Evolutionary conservation across 2,888 invertebrate genomes (phyloP).

Genomic region (Fissipunctia ypsillon): DNA sequence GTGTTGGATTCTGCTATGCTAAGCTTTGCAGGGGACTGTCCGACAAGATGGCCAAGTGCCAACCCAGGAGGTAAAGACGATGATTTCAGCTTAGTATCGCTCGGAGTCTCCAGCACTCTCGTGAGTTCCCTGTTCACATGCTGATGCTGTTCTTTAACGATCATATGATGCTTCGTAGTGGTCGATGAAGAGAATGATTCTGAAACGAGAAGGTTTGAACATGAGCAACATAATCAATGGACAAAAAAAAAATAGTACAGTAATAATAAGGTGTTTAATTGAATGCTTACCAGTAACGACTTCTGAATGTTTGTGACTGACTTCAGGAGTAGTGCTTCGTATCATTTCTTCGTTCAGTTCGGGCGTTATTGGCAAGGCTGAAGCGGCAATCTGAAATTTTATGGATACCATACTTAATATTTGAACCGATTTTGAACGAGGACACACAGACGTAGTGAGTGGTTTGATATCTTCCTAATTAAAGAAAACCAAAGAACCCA

Average conservation of each 20-base stretch:
- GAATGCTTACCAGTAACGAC: slow-evolving; percentile 85
- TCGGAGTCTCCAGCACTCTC: slow-evolving; percentile 83
- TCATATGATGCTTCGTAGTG: slow-evolving; percentile 85
- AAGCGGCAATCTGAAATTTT: slow-evolving; percentile 89
- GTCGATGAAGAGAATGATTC: slow-evolving; percentile 90
- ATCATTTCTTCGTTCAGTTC: slow-evolving; percentile 94
- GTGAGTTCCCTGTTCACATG: slow-evolving; percentile 84
- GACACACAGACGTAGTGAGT: slow-evolving; percentile 38
- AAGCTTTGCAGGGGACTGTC: slow-evolving; percentile 88
- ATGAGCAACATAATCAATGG: slow-evolving; percentile 4
- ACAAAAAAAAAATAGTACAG: too few species aligned
- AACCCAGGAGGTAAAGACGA: slow-evolving; percentile 92
- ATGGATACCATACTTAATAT: not conserved
- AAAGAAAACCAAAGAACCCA: slow-evolving; percentile 47
- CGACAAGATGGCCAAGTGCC: slow-evolving; percentile 88
- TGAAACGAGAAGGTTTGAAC: slow-evolving; percentile 70
- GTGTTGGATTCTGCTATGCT: slow-evolving; percentile 87
- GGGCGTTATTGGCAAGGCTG: slow-evolving; percentile 93
- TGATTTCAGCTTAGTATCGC: slow-evolving; percentile 91
- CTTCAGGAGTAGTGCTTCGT: slow-evolving; percentile 92
- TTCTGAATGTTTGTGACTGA: slow-evolving; percentile 85
- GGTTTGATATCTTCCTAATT: slow-evolving; percentile 21
- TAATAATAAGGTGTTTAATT: not conserved
- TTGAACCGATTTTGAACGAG: not conserved
- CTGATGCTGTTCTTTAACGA: slow-evolving; percentile 84